These are phyloP conservation scores for Hofmannophila pseudospretella DNA, from an alignment of 2,888 invertebrate genomes.

Conservation along the genomic window DNA sequence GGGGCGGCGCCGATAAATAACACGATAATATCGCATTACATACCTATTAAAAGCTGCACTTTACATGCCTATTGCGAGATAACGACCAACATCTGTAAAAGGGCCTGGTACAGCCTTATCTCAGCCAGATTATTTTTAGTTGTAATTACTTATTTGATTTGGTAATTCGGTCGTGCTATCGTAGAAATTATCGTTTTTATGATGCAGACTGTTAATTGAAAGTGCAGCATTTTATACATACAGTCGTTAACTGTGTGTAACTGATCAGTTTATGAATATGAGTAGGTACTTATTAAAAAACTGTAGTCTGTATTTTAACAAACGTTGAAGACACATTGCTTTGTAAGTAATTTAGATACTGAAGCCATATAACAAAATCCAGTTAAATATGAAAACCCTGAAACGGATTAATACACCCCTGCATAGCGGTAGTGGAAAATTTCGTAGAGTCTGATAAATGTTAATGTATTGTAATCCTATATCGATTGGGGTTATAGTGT, in stretches of 20 bases:
- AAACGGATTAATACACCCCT: too few species aligned
- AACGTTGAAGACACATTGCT: too few species aligned
- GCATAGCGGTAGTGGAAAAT: too few species aligned
- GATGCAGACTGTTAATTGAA: background rate
- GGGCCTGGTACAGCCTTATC: constrained; percentile 33
- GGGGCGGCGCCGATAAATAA: constrained; percentile 57
- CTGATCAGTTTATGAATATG: too few species aligned
- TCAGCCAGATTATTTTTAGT: constrained; percentile 13
- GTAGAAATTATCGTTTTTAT: background rate
- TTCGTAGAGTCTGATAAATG: background rate
- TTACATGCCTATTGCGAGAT: constrained; percentile 51
- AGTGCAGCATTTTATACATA: background rate
- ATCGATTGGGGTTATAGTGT: constrained; percentile 23
- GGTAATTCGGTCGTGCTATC: background rate
- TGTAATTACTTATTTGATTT: background rate
- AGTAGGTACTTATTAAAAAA: too few species aligned
- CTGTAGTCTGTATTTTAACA: too few species aligned
- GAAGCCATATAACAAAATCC: too few species aligned
- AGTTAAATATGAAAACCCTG: too few species aligned
- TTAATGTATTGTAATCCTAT: constrained; percentile 29
- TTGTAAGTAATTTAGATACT: too few species aligned
- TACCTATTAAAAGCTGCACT: constrained; percentile 60
- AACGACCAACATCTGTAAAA: constrained; percentile 54
- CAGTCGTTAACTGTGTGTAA: background rate
- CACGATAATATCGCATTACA: constrained; percentile 60